Conservation (phyloP, 1,140 invertebrate species). For the Homalodisca vitripennis region DNA sequence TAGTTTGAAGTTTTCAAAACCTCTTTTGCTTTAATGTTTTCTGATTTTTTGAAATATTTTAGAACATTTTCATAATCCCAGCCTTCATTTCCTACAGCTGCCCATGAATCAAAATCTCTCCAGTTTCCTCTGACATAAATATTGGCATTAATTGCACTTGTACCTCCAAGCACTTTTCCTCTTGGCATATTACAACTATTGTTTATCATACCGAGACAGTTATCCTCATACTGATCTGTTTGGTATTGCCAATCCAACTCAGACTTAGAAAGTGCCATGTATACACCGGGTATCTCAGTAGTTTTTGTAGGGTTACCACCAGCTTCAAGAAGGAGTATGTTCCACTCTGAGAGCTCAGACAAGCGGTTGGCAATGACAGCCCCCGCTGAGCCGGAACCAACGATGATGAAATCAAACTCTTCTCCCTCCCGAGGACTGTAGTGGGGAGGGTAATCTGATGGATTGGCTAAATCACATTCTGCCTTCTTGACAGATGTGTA, state of each 20-base stretch:
- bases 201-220: conserved; percentile 55
- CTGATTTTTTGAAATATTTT: conserved; percentile 85
- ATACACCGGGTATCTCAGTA: conserved; percentile 70
- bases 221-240: conserved; percentile 64
- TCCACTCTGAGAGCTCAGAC: conserved; percentile 77
- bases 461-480: conserved; percentile 11
- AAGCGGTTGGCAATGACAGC: conserved; percentile 85
- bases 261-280: conserved; percentile 70
- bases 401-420: conserved; percentile 77
- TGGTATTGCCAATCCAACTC: conserved; percentile 91
- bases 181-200: conserved; percentile 61
- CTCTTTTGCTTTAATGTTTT: conserved; percentile 56
- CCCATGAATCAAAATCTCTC: conserved; percentile 90
- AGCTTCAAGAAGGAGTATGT: conserved; percentile 76
- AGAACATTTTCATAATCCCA: conserved; percentile 88
- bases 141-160: conserved; percentile 93
- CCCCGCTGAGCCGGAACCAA: conserved; percentile 87
- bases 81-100: conserved; percentile 75
- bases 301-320: conserved; percentile 78
- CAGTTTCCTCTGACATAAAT: conserved; percentile 90
- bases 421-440: conserved; percentile 17
- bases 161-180: conserved; percentile 89
- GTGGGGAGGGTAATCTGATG: background rate
- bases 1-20: conserved; percentile 37
- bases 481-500: background rate